Evolutionary conservation across 2,113 vertebrate genomes (phyloP), one percentile per base, ranked within the genome.

Genomic region (Ochotona curzoniae): DNA sequence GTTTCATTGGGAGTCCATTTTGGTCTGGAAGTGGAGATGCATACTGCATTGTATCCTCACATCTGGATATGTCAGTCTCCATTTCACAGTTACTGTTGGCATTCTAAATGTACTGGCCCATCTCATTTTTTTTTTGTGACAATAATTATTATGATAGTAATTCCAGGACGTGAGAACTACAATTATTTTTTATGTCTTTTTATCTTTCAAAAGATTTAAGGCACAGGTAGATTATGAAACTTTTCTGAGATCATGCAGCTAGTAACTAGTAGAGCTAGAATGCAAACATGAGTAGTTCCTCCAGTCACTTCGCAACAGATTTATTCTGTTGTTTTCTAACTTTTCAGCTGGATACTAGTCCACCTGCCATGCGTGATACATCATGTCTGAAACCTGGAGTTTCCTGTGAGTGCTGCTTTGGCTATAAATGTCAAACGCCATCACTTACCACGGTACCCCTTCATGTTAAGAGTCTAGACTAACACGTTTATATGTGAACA

Each of bases 291-390:
- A 61, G 20, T 47, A 75, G 8, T 15, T 35, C 32, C n/a, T 13
- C 30, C 32, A n/a, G 14, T 18, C 32, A n/a, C 3, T 30, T 57
- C 13, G 26, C 3, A 35, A 9, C 4, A 57, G 54, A 32, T 35
- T 63, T 63, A 79, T 69, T 85, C 88, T 76, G 63, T 32, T 94
- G 61, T 82, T 78, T 81, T 60, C 20, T 64, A 71, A 85, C 20
- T 71, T 76, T 66, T 79, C 63, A 91, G 20, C 8, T 67, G 69
- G 60, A 61, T 67, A 26, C 0, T 89, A 88, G 44, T 64, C 89
- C 25, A 73, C 67, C 51, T 66, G 87, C 85, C 44, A 54, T 67
- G 81, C 61, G 61, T 1, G 2, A 61, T 11, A 66, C 70, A 17
- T 82, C 64, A 73, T 47, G n/a, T 30, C 3, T 23, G 1, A 90